Conservation (phyloP, 2,797 vertebrate genomes). For the Chrosomus eos region DNA sequence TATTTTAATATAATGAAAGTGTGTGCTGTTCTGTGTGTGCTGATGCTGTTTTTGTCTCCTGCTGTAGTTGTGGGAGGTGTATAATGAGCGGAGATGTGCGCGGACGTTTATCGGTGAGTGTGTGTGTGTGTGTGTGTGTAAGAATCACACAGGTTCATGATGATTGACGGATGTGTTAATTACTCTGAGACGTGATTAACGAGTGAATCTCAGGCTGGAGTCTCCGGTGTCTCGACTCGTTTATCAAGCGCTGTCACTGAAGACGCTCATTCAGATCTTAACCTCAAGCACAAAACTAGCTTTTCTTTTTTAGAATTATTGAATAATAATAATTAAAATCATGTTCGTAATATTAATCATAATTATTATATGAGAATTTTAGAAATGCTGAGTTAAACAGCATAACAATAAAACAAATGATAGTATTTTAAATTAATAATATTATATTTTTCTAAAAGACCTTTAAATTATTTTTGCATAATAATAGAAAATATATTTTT, state of each 20-base stretch:
- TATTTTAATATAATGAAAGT: background rate
- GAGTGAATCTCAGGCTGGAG: background rate
- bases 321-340: background rate
- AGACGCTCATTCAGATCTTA: background rate
- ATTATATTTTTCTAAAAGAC: too few species aligned
- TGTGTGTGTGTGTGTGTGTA: conserved; percentile 6
- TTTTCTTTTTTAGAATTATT: background rate
- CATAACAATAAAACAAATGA: too few species aligned
- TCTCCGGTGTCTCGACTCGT: background rate
- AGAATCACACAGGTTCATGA: background rate
- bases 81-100: conserved; percentile 90
- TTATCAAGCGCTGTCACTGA: background rate
- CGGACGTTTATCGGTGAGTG: conserved; percentile 94
- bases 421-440: too few species aligned
- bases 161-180: background rate
- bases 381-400: too few species aligned
- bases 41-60: conserved; percentile 23
- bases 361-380: background rate
- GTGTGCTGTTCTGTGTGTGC: background rate
- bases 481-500: too few species aligned
- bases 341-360: too few species aligned
- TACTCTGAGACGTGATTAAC: background rate
- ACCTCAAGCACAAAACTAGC: background rate
- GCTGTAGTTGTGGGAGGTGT: conserved; percentile 94
- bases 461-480: too few species aligned